These are phyloP conservation scores for Colletes gigas DNA, from an alignment of 1,140 invertebrate genomes.

Conservation along the genomic window DNA sequence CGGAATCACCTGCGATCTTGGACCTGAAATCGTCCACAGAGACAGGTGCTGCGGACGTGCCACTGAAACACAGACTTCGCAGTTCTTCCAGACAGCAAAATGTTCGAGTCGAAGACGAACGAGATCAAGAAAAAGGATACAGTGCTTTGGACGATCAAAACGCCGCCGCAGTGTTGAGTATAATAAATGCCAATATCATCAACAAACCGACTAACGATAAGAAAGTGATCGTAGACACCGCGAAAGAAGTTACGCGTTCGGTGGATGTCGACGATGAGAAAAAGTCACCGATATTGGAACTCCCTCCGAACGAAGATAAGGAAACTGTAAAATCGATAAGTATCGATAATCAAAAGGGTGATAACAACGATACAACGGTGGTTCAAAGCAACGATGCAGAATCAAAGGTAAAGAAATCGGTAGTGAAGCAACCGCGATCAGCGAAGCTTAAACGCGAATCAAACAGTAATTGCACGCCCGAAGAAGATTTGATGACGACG, in stretches of 20 bases:
- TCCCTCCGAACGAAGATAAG: conserved; percentile 23
- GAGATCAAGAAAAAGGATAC: conserved; percentile 51
- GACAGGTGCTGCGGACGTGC: conserved; percentile 54
- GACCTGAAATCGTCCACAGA: conserved; percentile 18
- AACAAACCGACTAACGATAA: conserved; percentile 28
- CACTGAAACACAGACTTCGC: conserved; percentile 73
- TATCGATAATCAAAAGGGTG: not conserved
- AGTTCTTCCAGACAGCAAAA: conserved; percentile 71
- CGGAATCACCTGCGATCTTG: conserved; percentile 11
- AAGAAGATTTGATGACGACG: conserved; percentile 60
- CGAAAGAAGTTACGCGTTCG: conserved; percentile 13
- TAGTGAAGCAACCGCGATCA: conserved; percentile 36
- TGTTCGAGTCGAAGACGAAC: conserved; percentile 60
- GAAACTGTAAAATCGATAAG: not conserved
- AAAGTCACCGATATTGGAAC: not conserved
- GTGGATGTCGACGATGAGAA: not conserved
- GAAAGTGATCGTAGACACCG: conserved; percentile 10
- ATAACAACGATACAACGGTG: not conserved
- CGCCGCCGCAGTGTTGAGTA: conserved; percentile 75
- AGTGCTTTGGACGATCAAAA: conserved; percentile 74
- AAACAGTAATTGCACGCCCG: not conserved
- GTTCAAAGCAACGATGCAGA: conserved; percentile 10
- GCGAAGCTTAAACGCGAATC: conserved; percentile 42
- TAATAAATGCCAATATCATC: conserved; percentile 73
- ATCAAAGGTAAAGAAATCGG: conserved; percentile 40